Base-by-base conservation (phyloP, 2,113 vertebrate species). In the Amia ocellicauda region DNA sequence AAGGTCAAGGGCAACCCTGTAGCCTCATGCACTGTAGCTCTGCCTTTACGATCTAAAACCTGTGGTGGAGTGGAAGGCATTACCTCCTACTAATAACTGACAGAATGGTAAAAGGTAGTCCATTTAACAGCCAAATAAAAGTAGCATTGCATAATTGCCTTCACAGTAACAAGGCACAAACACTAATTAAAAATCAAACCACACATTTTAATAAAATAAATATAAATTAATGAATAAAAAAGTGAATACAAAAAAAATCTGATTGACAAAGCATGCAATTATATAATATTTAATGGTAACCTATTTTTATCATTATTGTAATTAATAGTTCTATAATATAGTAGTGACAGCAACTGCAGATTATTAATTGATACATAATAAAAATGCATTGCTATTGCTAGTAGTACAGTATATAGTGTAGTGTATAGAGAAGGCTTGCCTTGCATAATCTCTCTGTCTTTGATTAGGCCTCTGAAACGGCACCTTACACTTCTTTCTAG, bases 331-430 rank as follows among this genome's bases (percentile, higher is more conserved):
- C 22, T 23, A 56, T n/a, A n/a, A n/a, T n/a, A 26, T 27, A 16
- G 19, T 24, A 56, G 24, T 40, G 31, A 40, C 53, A 47, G 24
- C 62, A 64, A 20, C 47, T 28, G 41, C 24, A 19, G 24, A 23
- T n/a, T 22, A 71, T 82, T 40, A 81, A 83, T 83, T 82, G n/a
- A n/a, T n/a, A n/a, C n/a, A n/a, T n/a, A 84, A 85, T 74, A 76
- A 76, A 60, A 78, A 79, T 77, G 71, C 76, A 86, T 83, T 83
- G 79, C 74, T 80, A 83, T 74, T 70, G 73, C 78, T 76, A 80
- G 83, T 82, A n/a, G n/a, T n/a, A n/a, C n/a, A n/a, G n/a, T n/a
- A n/a, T n/a, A n/a, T n/a, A n/a, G n/a, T n/a, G n/a, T n/a, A 79
- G 80, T 76, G 75, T 58, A 56, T 42, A 8, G 20, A 60, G 75